Percentiles rank a stretch among this genome's conserved stretches.
Conservation (phyloP, 2,113 vertebrate species). For the Strigops habroptila region DNA sequence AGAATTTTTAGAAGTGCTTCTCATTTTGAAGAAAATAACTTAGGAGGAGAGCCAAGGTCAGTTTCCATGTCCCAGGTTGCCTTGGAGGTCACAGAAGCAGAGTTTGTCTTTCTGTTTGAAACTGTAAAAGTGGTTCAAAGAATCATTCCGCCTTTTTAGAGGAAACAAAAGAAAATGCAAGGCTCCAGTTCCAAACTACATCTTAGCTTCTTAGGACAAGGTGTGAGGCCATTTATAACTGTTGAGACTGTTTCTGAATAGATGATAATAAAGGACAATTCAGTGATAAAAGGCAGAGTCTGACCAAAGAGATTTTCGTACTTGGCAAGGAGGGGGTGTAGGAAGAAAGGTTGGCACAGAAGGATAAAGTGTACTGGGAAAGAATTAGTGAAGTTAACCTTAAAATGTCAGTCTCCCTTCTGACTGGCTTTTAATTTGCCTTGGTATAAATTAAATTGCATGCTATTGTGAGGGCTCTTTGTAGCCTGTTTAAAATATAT, state of each 20-base stretch:
- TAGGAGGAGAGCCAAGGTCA: not conserved
- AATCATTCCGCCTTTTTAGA: not conserved
- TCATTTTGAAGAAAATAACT: not conserved
- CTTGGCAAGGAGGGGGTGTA: not conserved
- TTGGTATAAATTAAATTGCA: not conserved
- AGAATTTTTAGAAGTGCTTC: not conserved
- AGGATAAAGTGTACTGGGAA: not conserved
- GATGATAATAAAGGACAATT: not conserved
- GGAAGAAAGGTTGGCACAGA: not conserved
- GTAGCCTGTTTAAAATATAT: not conserved
- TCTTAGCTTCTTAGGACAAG: not conserved
- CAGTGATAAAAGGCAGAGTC: not conserved
- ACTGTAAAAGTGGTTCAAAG: not conserved
- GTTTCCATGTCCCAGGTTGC: not conserved
- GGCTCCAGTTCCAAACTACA: not conserved
- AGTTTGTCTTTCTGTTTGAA: not conserved
- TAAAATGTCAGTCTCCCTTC: not conserved
- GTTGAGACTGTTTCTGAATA: not conserved
- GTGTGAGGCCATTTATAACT: not conserved
- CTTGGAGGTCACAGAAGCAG: not conserved
- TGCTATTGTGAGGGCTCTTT: not conserved
- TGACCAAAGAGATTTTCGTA: not conserved
- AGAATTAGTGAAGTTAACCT: not conserved
- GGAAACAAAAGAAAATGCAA: not conserved
- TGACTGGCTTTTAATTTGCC: not conserved